Percentiles rank a stretch among this genome's conserved stretches.
These are phyloP conservation scores for Phyllotreta cruciferae DNA, from an alignment of 2,888 invertebrate genomes.

Conservation along the genomic window DNA sequence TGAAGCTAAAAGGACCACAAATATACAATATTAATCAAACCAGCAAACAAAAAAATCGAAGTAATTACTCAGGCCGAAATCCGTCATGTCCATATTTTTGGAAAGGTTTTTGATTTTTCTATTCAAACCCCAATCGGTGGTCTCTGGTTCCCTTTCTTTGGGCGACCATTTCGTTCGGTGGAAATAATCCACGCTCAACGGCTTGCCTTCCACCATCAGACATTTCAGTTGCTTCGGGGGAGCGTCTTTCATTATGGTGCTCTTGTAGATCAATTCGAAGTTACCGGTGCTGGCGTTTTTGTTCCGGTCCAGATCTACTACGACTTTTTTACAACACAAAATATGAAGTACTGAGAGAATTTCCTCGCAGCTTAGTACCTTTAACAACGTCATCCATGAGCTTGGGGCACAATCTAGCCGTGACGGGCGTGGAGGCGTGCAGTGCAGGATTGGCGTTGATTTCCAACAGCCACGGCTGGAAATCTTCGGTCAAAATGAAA, in stretches of 20 bases:
- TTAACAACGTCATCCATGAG: slow-evolving; percentile 86
- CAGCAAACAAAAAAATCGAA: neutral
- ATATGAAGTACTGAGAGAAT: neutral
- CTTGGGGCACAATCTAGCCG: slow-evolving; percentile 80
- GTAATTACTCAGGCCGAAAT: slow-evolving; percentile 9
- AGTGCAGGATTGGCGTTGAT: slow-evolving; percentile 91
- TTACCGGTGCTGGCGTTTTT: slow-evolving; percentile 64
- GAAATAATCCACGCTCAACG: slow-evolving; percentile 40
- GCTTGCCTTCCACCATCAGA: slow-evolving; percentile 34
- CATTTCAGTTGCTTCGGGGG: slow-evolving; percentile 12
- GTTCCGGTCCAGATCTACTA: slow-evolving; percentile 62
- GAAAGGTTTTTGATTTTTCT: slow-evolving; percentile 12
- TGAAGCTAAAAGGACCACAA: too few species aligned
- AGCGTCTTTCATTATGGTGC: slow-evolving; percentile 31
- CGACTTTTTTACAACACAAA: slow-evolving; percentile 58
- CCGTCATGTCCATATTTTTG: slow-evolving; percentile 1
- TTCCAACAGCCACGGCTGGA: slow-evolving; percentile 88
- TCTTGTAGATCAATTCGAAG: slow-evolving; percentile 62
- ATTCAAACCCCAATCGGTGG: slow-evolving; percentile 3
- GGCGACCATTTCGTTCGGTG: slow-evolving; percentile 29
- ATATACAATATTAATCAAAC: neutral
- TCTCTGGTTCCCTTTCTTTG: slow-evolving; percentile 4
- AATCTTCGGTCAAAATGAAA: slow-evolving; percentile 86
- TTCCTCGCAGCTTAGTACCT: slow-evolving; percentile 63
- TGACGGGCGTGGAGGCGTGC: slow-evolving; percentile 80